Conservation (phyloP, 2,888 invertebrate species). For the Choristoneura rosaceana region DNA sequence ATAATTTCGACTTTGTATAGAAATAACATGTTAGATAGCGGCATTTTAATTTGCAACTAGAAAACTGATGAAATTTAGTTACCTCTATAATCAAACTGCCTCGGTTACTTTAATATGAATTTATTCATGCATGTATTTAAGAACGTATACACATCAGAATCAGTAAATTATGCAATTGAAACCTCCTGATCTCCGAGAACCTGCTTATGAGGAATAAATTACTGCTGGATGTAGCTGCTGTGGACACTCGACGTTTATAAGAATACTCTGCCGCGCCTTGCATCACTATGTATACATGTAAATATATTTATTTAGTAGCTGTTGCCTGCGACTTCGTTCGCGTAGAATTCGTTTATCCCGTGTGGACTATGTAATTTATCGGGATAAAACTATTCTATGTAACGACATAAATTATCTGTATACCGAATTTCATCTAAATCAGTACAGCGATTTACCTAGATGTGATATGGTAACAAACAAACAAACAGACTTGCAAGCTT, state of each 20-base stretch:
- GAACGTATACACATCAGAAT: slow-evolving; percentile 28
- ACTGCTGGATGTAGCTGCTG: background rate
- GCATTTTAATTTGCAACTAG: slow-evolving; percentile 36
- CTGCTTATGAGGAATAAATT: slow-evolving; percentile 26
- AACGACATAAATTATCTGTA: no score
- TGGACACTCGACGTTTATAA: background rate
- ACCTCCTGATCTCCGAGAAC: slow-evolving; percentile 29
- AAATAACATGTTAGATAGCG: background rate
- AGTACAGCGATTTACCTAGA: no score
- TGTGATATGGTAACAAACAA: no score
- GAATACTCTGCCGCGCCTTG: slow-evolving; percentile 12
- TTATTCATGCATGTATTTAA: slow-evolving; percentile 36
- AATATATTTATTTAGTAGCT: background rate
- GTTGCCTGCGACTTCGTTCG: background rate
- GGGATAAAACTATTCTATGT: no score
- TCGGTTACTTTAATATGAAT: slow-evolving; percentile 20
- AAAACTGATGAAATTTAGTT: slow-evolving; percentile 35
- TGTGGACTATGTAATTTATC: no score
- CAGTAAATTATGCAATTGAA: slow-evolving; percentile 39
- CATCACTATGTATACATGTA: background rate
- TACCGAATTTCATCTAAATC: no score
- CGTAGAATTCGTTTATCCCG: background rate
- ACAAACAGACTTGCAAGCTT: no score
- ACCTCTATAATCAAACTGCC: slow-evolving; percentile 20
- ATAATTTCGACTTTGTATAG: background rate